Conservation (phyloP, 2,113 vertebrate genomes). For the Alligator sinensis region DNA sequence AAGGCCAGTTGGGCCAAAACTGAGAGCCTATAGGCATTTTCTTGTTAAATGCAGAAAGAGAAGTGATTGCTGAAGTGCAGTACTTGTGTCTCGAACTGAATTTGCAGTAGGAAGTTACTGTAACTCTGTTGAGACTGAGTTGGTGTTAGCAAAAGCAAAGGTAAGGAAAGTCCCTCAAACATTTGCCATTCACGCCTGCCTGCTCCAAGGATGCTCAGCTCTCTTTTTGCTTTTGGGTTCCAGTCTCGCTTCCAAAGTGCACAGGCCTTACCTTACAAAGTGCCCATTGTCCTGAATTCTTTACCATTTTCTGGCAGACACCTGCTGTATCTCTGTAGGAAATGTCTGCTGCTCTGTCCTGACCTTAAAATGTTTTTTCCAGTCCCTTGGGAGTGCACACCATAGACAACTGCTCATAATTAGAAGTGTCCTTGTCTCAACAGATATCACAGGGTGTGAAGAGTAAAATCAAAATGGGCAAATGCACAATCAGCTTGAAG, state of each 20-base stretch:
- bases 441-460: neutral
- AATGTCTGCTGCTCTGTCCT: conserved; percentile 69
- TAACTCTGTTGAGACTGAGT: neutral
- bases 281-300: conserved; percentile 70
- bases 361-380: conserved; percentile 42
- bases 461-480: conserved; percentile 4
- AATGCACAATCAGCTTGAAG: conserved; percentile 29
- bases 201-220: neutral
- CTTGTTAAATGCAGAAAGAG: conserved; percentile 34
- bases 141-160: neutral
- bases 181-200: neutral
- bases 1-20: conserved; percentile 49
- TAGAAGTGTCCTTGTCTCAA: conserved; percentile 6
- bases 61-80: conserved; percentile 31
- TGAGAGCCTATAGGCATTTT: conserved; percentile 56
- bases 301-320: conserved; percentile 70
- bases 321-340: conserved; percentile 60
- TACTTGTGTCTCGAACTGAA: neutral
- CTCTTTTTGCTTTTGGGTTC: conserved; percentile 37
- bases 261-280: conserved; percentile 55
- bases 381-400: neutral
- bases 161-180: neutral
- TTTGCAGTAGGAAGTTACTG: neutral
- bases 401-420: neutral
- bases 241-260: conserved; percentile 63